Percentiles rank a stretch among this genome's conserved stretches.
phyloP scores from a whole-genome alignment of 2,113 vertebrate species.

The Petromus typicus region DNA sequence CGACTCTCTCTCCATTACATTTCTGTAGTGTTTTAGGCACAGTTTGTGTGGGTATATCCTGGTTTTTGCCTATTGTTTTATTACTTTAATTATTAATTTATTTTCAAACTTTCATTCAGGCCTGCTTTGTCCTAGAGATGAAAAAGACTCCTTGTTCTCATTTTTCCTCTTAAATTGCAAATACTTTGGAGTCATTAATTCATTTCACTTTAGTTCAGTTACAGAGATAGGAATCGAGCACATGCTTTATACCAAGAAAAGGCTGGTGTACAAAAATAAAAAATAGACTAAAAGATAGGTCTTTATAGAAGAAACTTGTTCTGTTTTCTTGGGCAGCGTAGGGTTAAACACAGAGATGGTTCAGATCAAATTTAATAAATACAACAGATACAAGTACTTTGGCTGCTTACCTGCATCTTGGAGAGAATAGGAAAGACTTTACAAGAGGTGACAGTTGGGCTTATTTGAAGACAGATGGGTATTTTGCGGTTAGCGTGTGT shows the following conservation, averaged over 20 bases:
- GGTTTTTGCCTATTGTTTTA: background rate
- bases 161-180: conserved; percentile 37
- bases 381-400: background rate
- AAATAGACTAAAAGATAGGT: background rate
- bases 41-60: background rate
- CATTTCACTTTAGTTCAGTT: conserved; percentile 39
- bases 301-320: background rate
- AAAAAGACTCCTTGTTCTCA: conserved; percentile 1
- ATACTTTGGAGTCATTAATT: conserved; percentile 43
- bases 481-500: background rate
- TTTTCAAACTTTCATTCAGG: conserved; percentile 3
- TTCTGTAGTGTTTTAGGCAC: background rate
- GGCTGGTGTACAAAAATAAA: background rate
- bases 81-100: background rate
- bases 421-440: background rate
- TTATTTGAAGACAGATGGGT: conserved; percentile 26
- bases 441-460: conserved; percentile 18
- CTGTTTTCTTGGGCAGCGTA: background rate
- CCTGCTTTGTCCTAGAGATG: conserved; percentile 2
- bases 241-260: background rate
- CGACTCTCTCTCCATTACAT: conserved; percentile 54
- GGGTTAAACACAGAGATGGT: background rate
- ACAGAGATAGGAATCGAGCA: conserved; percentile 22
- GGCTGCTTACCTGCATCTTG: background rate
- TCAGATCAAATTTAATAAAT: background rate